Conservation (phyloP, 2,113 vertebrate species). For the Xerus inauris region DNA sequence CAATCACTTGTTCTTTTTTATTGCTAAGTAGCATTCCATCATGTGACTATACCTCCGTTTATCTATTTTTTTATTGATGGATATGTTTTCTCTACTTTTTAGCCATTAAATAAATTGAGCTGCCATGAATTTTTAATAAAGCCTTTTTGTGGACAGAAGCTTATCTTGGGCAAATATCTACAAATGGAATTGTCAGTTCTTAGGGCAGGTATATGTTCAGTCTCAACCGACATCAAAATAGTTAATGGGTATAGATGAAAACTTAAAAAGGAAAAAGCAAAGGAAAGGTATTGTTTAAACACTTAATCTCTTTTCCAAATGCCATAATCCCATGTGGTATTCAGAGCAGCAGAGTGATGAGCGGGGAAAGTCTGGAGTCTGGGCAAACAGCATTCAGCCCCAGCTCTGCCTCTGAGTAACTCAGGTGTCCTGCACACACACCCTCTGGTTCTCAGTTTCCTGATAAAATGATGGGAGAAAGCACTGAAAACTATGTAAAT, state of each 20-base stretch:
- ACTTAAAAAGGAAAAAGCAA: neutral
- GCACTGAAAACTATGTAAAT: neutral
- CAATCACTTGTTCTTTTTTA: neutral
- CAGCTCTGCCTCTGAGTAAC: neutral
- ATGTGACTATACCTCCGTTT: neutral
- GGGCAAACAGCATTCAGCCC: neutral
- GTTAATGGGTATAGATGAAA: neutral
- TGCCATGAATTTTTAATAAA: neutral
- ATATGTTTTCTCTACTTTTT: neutral
- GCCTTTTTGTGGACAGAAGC: neutral
- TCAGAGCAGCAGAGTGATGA: neutral
- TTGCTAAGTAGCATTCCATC: neutral
- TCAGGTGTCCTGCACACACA: neutral
- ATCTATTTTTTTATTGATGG: neutral
- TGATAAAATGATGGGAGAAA: neutral
- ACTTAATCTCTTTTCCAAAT: neutral
- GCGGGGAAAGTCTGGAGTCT: neutral
- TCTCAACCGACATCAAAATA: neutral
- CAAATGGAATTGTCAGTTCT: neutral
- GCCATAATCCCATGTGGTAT: neutral
- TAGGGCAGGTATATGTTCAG: neutral
- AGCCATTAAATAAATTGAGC: neutral
- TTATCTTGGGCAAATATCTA: neutral
- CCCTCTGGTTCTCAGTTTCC: neutral
- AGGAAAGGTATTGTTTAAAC: neutral